A percentile compares a stretch with the other conserved stretches of the same genome.
Conservation (phyloP, 2,113 vertebrate genomes). For the Proteles cristata region DNA sequence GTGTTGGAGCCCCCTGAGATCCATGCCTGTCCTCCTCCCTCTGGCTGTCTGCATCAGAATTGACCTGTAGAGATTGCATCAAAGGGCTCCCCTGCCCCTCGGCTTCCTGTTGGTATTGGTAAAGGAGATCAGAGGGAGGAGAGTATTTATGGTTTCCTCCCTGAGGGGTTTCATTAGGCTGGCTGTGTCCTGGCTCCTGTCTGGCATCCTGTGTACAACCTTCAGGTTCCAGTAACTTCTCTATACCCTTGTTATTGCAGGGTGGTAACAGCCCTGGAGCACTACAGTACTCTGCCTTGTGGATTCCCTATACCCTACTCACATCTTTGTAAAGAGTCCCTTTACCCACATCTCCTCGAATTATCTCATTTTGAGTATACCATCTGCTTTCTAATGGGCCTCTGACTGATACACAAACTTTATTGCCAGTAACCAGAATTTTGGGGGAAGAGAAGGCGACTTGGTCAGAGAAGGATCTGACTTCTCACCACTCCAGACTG, state of each 20-base stretch:
- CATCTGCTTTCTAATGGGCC: background rate
- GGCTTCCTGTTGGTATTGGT: background rate
- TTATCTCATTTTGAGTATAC: background rate
- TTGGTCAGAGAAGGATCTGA: background rate
- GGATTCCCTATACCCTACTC: background rate
- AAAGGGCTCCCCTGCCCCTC: background rate
- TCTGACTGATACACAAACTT: background rate
- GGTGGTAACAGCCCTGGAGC: background rate
- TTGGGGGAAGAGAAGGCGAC: background rate
- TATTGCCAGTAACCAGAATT: background rate
- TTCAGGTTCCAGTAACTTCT: background rate
- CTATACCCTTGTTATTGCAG: background rate
- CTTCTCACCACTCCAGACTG: background rate
- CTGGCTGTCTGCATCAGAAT: background rate
- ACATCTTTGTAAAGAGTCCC: background rate
- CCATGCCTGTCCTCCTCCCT: background rate
- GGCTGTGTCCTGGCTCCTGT: background rate
- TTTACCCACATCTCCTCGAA: background rate
- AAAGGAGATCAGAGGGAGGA: background rate
- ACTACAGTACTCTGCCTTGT: fast-evolving
- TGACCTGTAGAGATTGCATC: background rate
- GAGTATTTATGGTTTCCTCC: background rate
- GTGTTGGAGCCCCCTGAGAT: background rate
- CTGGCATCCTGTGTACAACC: background rate
- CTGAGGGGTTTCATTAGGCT: background rate